Base-by-base conservation (phyloP, 2,888 invertebrate species). In the Plemyria rubiginata region DNA sequence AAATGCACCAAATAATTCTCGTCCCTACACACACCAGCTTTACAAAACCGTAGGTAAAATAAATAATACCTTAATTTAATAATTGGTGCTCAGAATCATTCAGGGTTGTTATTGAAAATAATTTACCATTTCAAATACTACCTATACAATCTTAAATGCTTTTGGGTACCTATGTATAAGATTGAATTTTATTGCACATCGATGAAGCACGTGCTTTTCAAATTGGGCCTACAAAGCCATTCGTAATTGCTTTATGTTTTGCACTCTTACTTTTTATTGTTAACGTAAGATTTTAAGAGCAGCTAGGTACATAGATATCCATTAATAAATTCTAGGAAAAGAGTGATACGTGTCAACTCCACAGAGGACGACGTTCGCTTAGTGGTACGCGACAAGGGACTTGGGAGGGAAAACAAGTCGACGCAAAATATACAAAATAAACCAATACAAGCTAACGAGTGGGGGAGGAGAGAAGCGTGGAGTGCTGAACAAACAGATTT, bases 401-500 rank as follows among this genome's bases (percentile, higher is more conserved):
- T 94, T 87, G 94, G 94, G 82, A 94, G 94, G 88, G 95, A 96
- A 93, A 96, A 94, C 93, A 96, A 96, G 94, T 95, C 95, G 84
- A 95, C 95, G 85, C 96, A 96, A 94, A 95, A 91, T 87, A 78
- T 88, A 88, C 90, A 96, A 92, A 96, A 94, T 93, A 96, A 96
- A 90, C 95, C 96, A 77, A 94, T 96, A 84, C 96, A 96, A 94
- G 94, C 95, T 75, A 95, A 94, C 68, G 96, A 96, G 82, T 96
- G 96, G 96, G 95, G 95, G 78, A 93, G 95, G 81, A 94, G 96
- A 80, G 97, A 97, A 93, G 97, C 97, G 36, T 97, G 97, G 97
- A 97, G 97, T 78, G 97, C 97, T 45, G 96, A 96, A 84, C 95
- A 94, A 78, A 88, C 93, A 79, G 94, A 95, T 88, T 91, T 94